Percentiles rank a stretch among this genome's conserved stretches.
These are phyloP conservation scores for Clepsis dumicolana DNA, from an alignment of 2,888 invertebrate genomes.

Conservation along the genomic window DNA sequence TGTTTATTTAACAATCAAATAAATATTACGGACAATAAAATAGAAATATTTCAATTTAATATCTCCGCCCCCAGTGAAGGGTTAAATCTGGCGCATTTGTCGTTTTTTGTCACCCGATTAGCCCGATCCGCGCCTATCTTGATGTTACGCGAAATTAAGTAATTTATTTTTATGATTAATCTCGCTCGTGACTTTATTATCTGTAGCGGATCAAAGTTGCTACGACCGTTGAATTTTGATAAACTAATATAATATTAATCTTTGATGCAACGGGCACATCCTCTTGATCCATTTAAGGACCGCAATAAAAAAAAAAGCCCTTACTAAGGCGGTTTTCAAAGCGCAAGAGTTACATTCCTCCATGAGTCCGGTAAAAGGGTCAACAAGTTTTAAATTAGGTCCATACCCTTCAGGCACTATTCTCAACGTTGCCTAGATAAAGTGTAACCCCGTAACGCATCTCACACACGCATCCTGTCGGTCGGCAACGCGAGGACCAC, in stretches of 20 bases:
- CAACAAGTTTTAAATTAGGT: background rate
- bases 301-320: background rate
- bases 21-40: conserved; percentile 85
- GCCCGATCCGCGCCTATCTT: conserved; percentile 67
- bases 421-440: conserved; percentile 15
- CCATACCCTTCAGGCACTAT: background rate
- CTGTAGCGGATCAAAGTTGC: conserved; percentile 53
- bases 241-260: too few relatives aligned
- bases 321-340: background rate
- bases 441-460: conserved; percentile 28
- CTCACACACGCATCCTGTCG: conserved; percentile 16
- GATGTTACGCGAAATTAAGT: conserved; percentile 83
- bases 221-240: conserved; percentile 50
- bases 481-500: conserved; percentile 12
- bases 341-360: background rate
- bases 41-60: conserved; percentile 85
- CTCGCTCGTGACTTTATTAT: conserved; percentile 59
- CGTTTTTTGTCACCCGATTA: conserved; percentile 74
- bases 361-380: background rate
- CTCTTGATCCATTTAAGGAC: background rate
- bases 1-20: conserved; percentile 86
- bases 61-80: conserved; percentile 78
- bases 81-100: conserved; percentile 72
- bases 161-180: conserved; percentile 68
- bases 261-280: conserved; percentile 40